Evolutionary conservation across 2,113 vertebrate genomes (phyloP).

Genomic region (Centropus unirufus): DNA sequence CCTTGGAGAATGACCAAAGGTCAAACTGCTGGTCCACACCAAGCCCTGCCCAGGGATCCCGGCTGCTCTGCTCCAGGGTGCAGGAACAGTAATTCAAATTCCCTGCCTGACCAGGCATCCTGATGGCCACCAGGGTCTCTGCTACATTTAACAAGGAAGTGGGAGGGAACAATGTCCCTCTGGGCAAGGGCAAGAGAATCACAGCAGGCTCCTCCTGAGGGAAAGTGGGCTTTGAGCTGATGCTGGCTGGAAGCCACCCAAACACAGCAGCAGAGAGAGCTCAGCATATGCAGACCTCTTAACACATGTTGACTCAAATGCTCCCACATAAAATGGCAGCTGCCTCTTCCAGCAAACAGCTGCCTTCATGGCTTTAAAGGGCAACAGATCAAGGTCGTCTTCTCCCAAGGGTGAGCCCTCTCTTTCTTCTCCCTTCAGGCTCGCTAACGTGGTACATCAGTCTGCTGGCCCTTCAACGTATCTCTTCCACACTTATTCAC

Average conservation of each 20-base stretch:
- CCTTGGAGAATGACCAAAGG: neutral
- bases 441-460: neutral
- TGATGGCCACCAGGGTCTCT: neutral
- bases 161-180: neutral
- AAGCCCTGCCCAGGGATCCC: neutral
- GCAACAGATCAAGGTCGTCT: slow-evolving; percentile 4
- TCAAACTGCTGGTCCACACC: neutral
- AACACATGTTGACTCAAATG: neutral
- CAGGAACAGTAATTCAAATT: neutral
- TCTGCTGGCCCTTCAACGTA: neutral
- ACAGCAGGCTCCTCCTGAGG: neutral
- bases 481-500: neutral
- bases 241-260: neutral
- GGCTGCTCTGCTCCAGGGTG: neutral
- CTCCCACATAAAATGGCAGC: slow-evolving; percentile 31
- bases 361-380: neutral
- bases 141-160: neutral
- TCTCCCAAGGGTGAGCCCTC: neutral
- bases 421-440: neutral
- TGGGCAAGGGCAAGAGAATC: neutral
- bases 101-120: neutral
- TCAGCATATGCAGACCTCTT: neutral
- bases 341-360: slow-evolving; percentile 19
- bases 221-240: neutral
- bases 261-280: neutral